Evolutionary conservation across 2,888 invertebrate genomes (phyloP).

Genomic region (Andrena bicolor): DNA sequence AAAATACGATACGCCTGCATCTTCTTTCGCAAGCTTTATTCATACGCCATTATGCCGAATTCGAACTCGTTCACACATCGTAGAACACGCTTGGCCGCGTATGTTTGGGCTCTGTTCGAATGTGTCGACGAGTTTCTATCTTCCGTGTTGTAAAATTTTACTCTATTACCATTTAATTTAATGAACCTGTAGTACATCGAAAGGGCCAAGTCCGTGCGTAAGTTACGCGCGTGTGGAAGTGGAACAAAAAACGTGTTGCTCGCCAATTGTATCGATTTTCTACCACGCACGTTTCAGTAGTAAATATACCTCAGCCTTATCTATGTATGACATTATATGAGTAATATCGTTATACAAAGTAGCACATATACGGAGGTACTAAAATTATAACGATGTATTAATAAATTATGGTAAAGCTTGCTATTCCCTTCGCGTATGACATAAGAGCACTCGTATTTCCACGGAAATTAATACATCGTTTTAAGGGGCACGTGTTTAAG

Average conservation of each 20-base stretch:
- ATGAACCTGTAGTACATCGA: background rate
- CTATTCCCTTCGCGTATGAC: background rate
- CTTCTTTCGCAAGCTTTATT: conserved; percentile 17
- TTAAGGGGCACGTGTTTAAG: background rate
- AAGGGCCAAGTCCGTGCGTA: background rate
- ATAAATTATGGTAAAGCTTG: background rate
- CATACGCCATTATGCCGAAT: background rate
- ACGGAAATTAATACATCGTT: background rate
- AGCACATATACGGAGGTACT: background rate
- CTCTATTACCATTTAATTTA: conserved; percentile 9
- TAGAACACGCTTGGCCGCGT: too few species aligned
- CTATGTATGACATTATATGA: conserved; percentile 17
- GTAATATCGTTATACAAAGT: background rate
- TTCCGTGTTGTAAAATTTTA: background rate
- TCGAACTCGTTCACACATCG: background rate
- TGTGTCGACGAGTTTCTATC: background rate
- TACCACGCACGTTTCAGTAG: conserved; percentile 13
- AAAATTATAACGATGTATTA: background rate
- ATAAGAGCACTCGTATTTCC: background rate
- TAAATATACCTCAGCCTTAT: background rate
- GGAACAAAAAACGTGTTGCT: conserved; percentile 23
- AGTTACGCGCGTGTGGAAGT: conserved; percentile 13
- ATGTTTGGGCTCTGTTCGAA: background rate
- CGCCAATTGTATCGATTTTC: conserved; percentile 51
- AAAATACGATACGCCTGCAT: background rate